phyloP scores from a whole-genome alignment of 2,797 vertebrate species.

The Silurus aristotelis region DNA sequence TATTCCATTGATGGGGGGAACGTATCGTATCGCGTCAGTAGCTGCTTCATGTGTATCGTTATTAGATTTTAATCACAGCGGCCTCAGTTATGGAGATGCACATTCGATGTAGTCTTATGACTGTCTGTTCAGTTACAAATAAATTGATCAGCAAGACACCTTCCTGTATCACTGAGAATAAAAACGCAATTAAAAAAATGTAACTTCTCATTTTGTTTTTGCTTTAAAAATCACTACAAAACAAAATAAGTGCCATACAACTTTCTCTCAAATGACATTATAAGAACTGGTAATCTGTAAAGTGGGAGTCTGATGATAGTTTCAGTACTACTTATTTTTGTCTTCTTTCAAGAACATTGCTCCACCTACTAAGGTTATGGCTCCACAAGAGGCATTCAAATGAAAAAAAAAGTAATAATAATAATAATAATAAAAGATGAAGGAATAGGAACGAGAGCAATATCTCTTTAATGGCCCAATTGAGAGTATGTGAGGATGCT shows the following conservation, averaged over 20 bases:
- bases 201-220: neutral
- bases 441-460: conserved; percentile 46
- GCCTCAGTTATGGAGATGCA: too few species aligned
- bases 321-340: conserved; percentile 15
- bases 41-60: too few species aligned
- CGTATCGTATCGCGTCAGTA: too few species aligned
- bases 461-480: conserved; percentile 56
- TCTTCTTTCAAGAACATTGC: conserved; percentile 11
- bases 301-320: conserved; percentile 21
- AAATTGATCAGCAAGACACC: neutral
- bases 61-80: too few species aligned
- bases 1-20: too few species aligned
- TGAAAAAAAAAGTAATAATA: neutral
- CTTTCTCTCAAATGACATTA: neutral
- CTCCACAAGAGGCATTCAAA: conserved; percentile 17
- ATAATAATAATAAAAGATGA: conserved; percentile 11
- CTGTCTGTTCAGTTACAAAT: neutral
- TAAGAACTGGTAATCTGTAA: neutral
- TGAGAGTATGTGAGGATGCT: conserved; percentile 52
- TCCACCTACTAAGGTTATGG: conserved; percentile 37
- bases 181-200: neutral
- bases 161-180: conserved; percentile 3
- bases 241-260: neutral
- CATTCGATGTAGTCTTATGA: neutral
- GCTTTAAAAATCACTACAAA: neutral